Evolutionary conservation across 2,797 vertebrate genomes (phyloP), one percentile per base, ranked within the genome.

Genomic region (Girardinus metallicus): DNA sequence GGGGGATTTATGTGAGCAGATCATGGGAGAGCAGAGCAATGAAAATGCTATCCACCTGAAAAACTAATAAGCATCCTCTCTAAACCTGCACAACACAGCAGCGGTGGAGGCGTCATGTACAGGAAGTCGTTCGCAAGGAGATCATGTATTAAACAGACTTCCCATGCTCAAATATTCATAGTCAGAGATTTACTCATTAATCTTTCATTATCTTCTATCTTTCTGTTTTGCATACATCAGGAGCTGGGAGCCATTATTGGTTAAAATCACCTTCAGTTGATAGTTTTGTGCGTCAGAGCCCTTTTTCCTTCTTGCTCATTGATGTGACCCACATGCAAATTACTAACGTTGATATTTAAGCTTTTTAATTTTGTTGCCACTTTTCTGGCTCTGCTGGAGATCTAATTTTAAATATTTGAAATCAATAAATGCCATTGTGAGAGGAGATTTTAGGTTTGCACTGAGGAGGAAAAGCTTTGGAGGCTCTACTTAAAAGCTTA

Each of bases 121-220:
- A 92, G 93, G 91, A 95, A 93, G 88, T 81, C 82, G 87, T 92
- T 88, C 91, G 89, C 87, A 89, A 89, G 88, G 87, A 89, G 91
- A 93, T 95, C 91, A 91, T 93, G 92, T 94, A 95, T 96, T 94
- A 94, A 94, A 95, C 91, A 95, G 93, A 94, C 92, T 87, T 93
- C 91, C 89, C 87, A 86, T 89, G 82, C 91, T 96, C 90, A 95
- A 95, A 96, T 95, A 95, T 96, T 95, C 94, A 96, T 95, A 89
- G 83, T 78, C 47, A 90, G 91, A 94, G 93, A 94, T 94, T 94
- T 94, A 92, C 90, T 91, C 92, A 95, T 96, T 94, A 95, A 95
- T 95, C 89, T 95, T 96, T 95, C 88, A 96, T 94, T 93, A 94
- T 94, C 93, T 95, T 79, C 88, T 92, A 95, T 93, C 93, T 91